Evolutionary conservation across 2,113 vertebrate genomes (phyloP).

Genomic region (Ceyx cyanopectus): DNA sequence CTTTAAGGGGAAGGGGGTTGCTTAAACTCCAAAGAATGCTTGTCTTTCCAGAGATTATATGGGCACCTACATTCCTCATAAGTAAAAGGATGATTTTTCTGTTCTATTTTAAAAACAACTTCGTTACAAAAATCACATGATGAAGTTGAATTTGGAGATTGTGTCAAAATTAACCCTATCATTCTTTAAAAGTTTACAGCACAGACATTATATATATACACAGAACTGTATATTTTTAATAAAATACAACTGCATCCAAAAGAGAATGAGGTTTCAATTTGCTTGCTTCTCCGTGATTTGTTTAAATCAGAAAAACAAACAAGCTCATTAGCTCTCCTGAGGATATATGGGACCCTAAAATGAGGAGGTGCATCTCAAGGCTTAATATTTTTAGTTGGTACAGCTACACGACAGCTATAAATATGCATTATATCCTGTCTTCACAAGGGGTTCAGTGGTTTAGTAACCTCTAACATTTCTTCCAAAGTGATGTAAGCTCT

Average conservation of each 20-base stretch:
- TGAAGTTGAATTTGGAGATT: not conserved
- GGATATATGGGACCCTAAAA: fast-evolving
- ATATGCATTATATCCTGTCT: not conserved
- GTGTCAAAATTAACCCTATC: not conserved
- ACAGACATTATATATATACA: not conserved
- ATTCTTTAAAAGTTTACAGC: not conserved
- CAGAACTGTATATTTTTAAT: not conserved
- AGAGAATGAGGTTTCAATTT: not conserved
- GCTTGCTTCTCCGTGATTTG: not conserved
- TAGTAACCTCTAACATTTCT: not conserved
- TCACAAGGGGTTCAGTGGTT: not conserved
- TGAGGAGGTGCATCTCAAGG: not conserved
- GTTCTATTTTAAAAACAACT: not conserved
- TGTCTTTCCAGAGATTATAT: not conserved
- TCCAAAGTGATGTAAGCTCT: not conserved
- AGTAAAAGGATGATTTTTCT: not conserved
- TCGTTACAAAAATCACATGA: not conserved
- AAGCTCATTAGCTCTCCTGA: not conserved
- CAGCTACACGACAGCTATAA: not conserved
- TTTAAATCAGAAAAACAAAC: not conserved
- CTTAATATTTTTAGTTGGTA: not conserved
- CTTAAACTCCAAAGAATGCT: not conserved
- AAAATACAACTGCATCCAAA: not conserved
- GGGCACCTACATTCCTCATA: not conserved
- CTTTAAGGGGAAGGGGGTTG: not conserved